These are phyloP conservation scores for Protosalanx chinensis DNA, from an alignment of 2,797 vertebrate species.

Conservation along the genomic window DNA sequence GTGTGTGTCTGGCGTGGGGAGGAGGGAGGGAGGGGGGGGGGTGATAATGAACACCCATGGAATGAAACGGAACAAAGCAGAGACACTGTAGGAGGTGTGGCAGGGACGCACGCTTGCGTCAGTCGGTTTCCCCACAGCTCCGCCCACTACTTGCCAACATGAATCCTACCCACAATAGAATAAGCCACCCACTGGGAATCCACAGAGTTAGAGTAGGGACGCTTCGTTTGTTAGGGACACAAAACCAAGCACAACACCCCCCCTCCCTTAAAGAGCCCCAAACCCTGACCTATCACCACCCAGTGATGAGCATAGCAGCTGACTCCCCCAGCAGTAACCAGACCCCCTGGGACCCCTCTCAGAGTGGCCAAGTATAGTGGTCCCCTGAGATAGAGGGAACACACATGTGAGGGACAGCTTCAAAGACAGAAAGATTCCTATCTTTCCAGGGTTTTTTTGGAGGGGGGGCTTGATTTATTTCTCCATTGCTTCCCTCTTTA, in stretches of 20 bases:
- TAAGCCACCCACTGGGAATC: conserved; percentile 51
- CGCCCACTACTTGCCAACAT: conserved; percentile 26
- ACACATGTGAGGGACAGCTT: conserved; percentile 26
- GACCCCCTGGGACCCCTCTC: conserved; percentile 39
- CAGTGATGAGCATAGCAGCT: conserved; percentile 49
- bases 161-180: conserved; percentile 53
- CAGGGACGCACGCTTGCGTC: conserved; percentile 18
- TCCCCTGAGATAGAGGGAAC: conserved; percentile 54
- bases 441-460: conserved; percentile 36
- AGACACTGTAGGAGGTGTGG: conserved; percentile 23
- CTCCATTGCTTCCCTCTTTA: conserved; percentile 29
- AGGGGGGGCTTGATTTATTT: neutral
- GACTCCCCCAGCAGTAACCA: conserved; percentile 53
- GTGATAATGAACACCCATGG: conserved; percentile 39
- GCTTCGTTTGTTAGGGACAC: conserved; percentile 44
- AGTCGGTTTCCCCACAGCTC: conserved; percentile 13
- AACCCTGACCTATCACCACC: conserved; percentile 18
- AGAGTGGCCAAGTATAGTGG: conserved; percentile 30
- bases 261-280: neutral
- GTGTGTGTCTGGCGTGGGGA: conserved; percentile 6
- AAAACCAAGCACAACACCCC: conserved; percentile 16
- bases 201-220: conserved; percentile 38
- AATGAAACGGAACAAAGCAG: conserved; percentile 55
- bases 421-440: conserved; percentile 61
- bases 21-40: conserved; percentile 15